A percentile compares a stretch with the other conserved stretches of the same genome.
Evolutionary conservation across 2,113 vertebrate genomes (phyloP).

Genomic region (Plotosus lineatus): DNA sequence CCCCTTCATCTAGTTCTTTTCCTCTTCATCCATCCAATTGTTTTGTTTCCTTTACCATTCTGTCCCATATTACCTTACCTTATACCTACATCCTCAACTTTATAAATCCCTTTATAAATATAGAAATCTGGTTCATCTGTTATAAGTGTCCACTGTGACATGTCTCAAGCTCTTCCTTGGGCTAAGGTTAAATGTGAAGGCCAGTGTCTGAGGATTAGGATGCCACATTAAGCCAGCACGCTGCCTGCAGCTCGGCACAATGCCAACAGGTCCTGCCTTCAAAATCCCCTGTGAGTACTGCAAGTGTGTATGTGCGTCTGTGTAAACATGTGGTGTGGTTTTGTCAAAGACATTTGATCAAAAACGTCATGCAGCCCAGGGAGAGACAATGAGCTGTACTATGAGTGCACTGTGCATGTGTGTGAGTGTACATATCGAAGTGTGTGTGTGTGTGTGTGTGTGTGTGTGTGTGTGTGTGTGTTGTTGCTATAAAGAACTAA

Average conservation of each 20-base stretch:
- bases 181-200: constrained; percentile 36
- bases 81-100: not conserved
- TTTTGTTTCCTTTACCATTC: not conserved
- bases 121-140: not conserved
- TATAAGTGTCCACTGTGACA: no score
- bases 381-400: constrained; percentile 26
- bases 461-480: constrained; percentile 21
- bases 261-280: constrained; percentile 41
- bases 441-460: constrained; percentile 18
- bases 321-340: not conserved
- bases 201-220: constrained; percentile 25
- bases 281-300: constrained; percentile 15
- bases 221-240: constrained; percentile 21
- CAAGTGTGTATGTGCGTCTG: not conserved
- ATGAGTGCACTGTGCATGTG: not conserved
- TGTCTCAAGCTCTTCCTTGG: not conserved
- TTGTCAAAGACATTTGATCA: constrained; percentile 19
- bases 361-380: constrained; percentile 32
- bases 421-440: no score
- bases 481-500: constrained; percentile 45
- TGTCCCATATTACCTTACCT: not conserved
- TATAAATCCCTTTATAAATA: not conserved
- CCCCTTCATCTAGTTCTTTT: not conserved
- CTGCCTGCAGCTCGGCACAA: constrained; percentile 5
- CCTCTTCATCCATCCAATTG: constrained; percentile 19